Evolutionary conservation across 2,888 invertebrate genomes (phyloP).

Genomic region (Aethes cnicana): DNA sequence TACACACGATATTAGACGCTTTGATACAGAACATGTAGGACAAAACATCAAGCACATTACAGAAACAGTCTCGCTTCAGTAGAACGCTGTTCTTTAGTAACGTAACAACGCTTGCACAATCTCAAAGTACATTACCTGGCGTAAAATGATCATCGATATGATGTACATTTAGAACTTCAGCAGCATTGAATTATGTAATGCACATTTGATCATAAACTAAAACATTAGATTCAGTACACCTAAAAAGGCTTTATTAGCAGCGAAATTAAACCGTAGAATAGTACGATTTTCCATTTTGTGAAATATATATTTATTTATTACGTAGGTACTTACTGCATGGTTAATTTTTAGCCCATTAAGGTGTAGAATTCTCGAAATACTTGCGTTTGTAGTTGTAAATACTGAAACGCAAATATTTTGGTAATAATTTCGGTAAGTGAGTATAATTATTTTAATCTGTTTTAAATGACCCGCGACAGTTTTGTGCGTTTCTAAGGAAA

Average conservation of each 20-base stretch:
- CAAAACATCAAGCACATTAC: constrained; percentile 54
- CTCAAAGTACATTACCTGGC: constrained; percentile 34
- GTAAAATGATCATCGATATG: constrained; percentile 31
- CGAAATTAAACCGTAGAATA: constrained; percentile 27
- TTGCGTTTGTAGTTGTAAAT: constrained; percentile 11
- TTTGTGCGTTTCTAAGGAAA: too few relatives aligned
- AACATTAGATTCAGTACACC: constrained; percentile 41
- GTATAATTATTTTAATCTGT: too few relatives aligned
- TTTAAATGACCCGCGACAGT: too few relatives aligned
- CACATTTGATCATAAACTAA: constrained; percentile 41
- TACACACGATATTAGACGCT: constrained; percentile 33
- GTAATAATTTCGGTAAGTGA: constrained; percentile 14
- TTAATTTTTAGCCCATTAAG: constrained; percentile 21
- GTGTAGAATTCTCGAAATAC: constrained; percentile 16
- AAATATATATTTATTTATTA: constrained; percentile 13
- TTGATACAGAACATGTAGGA: constrained; percentile 45
- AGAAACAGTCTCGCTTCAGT: constrained; percentile 52
- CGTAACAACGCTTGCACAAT: constrained; percentile 39
- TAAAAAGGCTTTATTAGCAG: constrained; percentile 41
- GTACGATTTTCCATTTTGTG: constrained; percentile 19
- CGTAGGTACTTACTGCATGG: constrained; percentile 24
- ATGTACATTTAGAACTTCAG: constrained; percentile 43
- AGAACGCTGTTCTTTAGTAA: constrained; percentile 41
- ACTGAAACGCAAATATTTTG: constrained; percentile 23
- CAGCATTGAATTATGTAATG: constrained; percentile 40